Evolutionary conservation across 2,888 invertebrate species (phyloP).

Genomic region (Apamea sordens): DNA sequence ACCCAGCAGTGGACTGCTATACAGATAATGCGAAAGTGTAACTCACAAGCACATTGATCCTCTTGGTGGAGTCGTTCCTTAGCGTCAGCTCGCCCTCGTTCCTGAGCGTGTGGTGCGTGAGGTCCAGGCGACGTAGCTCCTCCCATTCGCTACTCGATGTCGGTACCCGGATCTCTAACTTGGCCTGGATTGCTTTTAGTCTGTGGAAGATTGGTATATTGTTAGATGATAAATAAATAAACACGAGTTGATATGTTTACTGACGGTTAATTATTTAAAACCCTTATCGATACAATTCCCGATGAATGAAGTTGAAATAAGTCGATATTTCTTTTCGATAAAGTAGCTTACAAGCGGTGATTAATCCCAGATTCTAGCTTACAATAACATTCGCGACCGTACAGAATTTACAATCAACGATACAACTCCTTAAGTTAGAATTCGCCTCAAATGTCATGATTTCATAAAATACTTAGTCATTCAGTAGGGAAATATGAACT

Average conservation of each 20-base stretch:
- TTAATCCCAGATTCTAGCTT: not conserved
- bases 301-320: not conserved
- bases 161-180: constrained; percentile 83
- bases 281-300: not conserved
- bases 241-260: too few species aligned
- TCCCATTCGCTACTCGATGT: constrained; percentile 75
- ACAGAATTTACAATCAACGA: too few species aligned
- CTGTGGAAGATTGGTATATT: constrained; percentile 64
- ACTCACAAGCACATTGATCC: constrained; percentile 81
- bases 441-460: too few species aligned
- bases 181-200: constrained; percentile 82
- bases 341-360: not conserved
- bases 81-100: constrained; percentile 83
- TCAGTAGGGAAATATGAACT: too few species aligned
- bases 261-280: not conserved
- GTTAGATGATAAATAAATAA: not conserved
- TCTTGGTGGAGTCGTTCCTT: constrained; percentile 82
- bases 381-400: too few species aligned
- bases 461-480: too few species aligned
- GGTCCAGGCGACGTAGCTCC: constrained; percentile 81
- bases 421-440: too few species aligned
- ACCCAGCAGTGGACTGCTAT: not conserved
- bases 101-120: constrained; percentile 76
- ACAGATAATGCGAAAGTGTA: not conserved
- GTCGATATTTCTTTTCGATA: not conserved